Evolutionary conservation across 2,797 vertebrate genomes (phyloP), one percentile per base, ranked within the genome.

Genomic region (Alcedo quadribrachys): DNA sequence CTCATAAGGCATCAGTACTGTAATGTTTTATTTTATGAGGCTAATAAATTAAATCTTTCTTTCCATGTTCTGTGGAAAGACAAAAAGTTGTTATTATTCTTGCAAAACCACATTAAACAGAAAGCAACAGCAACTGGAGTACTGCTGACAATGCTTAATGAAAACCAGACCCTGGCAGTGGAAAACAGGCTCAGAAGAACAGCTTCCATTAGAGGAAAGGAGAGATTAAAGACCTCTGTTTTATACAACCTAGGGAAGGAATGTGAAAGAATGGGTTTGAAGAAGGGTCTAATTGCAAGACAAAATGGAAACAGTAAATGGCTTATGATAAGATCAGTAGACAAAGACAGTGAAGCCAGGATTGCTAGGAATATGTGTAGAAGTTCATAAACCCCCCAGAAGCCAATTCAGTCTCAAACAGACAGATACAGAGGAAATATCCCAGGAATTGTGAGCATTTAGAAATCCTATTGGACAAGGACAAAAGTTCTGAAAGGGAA

Each of bases 181-280:
- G 87, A 94, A 96, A 96, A 88, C 87, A 77, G 0, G 15, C 62
- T 90, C 69, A 76, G 87, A 96, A 92, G 87, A 94, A 95, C 94
- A 96, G 53, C n/a, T 90, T 84, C 90, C 92, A 96, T 95, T 96
- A 96, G 78, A 95, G 45, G 55, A 85, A 73, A 62, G 48, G 30
- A 75, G 71, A 94, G 95, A 97, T 97, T 96, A 95, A 93, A 96
- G 90, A 67, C 83, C 57, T 94, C 81, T 86, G 76, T 85, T 94
- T 85, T 90, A 90, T 94, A 92, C 65, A 81, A 75, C 75, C 87
- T 85, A 63, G 43, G 87, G 70, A 85, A 92, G 53, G 78, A 85
- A 96, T 88, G 84, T 87, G 54, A 88, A 86, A 82, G 65, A 90
- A 80, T 85, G 75, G 61, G 60, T 87, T 93, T 95, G 68, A 96